These are phyloP conservation scores for Rhizoglyphus robini DNA, from an alignment of 1,140 invertebrate species.

Conservation along the genomic window DNA sequence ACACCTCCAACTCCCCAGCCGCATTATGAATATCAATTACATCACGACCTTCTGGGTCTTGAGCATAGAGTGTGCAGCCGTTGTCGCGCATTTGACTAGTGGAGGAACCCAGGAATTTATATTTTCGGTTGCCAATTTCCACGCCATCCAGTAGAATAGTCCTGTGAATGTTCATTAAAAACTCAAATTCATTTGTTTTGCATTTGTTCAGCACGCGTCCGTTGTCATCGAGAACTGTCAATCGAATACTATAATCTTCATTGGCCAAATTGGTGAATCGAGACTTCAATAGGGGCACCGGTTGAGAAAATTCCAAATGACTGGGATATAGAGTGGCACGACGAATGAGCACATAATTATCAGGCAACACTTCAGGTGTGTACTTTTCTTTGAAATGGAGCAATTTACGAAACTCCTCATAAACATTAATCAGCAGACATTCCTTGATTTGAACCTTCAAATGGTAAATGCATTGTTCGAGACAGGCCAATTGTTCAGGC, in stretches of 20 bases:
- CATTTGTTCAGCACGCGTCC: conserved; percentile 15
- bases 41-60: conserved; percentile 16
- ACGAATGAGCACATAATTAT: conserved; percentile 18
- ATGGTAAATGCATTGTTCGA: neutral
- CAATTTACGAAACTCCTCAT: neutral
- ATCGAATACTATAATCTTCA: conserved; percentile 23
- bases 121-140: conserved; percentile 25
- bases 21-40: conserved; percentile 19
- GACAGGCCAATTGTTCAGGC: neutral
- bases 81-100: conserved; percentile 31
- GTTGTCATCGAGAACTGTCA: conserved; percentile 24
- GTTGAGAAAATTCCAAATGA: conserved; percentile 21
- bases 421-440: neutral
- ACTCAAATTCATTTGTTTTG: neutral
- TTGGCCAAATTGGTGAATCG: conserved; percentile 24
- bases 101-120: conserved; percentile 30
- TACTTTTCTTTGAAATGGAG: neutral
- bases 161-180: conserved; percentile 15
- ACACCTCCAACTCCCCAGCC: conserved; percentile 27
- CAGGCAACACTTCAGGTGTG: no score
- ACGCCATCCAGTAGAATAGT: conserved; percentile 21
- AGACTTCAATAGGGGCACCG: conserved; percentile 23
- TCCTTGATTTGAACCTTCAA: neutral
- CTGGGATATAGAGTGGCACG: conserved; percentile 24
- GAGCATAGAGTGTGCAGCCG: conserved; percentile 30